Conservation (phyloP, 2,113 vertebrate genomes). For the Seriola quinqueradiata region DNA sequence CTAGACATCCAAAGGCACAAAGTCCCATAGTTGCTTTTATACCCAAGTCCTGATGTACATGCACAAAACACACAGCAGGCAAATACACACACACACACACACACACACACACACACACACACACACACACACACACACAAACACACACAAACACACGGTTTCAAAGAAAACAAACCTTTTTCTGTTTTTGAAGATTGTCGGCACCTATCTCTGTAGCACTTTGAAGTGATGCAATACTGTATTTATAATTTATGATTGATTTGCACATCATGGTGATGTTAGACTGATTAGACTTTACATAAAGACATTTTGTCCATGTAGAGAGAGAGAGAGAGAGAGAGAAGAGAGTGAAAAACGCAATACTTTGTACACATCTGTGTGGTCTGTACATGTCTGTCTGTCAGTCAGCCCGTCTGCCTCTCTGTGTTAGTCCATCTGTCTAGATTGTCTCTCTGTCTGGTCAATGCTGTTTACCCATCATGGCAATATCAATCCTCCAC, state of each 20-base stretch:
- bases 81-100: slow-evolving; percentile 4
- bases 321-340: slow-evolving; percentile 47
- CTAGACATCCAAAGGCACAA: slow-evolving; percentile 67
- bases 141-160: slow-evolving; percentile 38
- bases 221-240: slow-evolving; percentile 88
- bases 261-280: slow-evolving; percentile 73
- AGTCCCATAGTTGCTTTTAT: slow-evolving; percentile 46
- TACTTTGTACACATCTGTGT: slow-evolving; percentile 82
- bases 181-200: slow-evolving; percentile 71
- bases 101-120: slow-evolving; percentile 15
- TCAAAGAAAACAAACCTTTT: slow-evolving; percentile 39
- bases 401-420: slow-evolving; percentile 53
- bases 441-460: slow-evolving; percentile 59
- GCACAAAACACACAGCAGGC: not conserved
- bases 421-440: slow-evolving; percentile 58
- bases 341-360: slow-evolving; percentile 82
- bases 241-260: slow-evolving; percentile 79
- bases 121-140: slow-evolving; percentile 33
- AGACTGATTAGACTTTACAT: slow-evolving; percentile 60
- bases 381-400: slow-evolving; percentile 54
- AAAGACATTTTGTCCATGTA: slow-evolving; percentile 49
- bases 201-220: slow-evolving; percentile 84
- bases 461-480: slow-evolving; percentile 72
- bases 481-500: slow-evolving; percentile 81
- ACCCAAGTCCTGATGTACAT: slow-evolving; percentile 1